Evolutionary conservation across 2,797 vertebrate species (phyloP), one percentile per base, ranked within the genome.

Genomic region (Helicolenus hilgendorfi): DNA sequence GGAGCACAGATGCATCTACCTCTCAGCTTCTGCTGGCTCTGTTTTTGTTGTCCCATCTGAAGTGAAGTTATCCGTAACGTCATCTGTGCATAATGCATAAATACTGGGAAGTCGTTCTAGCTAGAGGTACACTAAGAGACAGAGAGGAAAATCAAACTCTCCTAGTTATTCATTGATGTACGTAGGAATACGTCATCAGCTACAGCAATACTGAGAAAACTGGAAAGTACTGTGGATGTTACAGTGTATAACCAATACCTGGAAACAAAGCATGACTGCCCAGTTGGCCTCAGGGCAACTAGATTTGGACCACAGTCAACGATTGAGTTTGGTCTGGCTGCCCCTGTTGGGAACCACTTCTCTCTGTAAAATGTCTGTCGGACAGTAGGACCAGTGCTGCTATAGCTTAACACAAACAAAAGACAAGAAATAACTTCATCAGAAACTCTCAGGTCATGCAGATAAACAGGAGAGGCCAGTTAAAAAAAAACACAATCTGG

Each of bases 251-350:
- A 72, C 72, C 35, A 70, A 58, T 88, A 77, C 69, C 65, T 70
- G 77, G 81, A 75, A 80, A 76, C 15, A 87, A 77, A 31, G 2
- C 55, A 72, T 38, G 35, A 29, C 33, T 55, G 45, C 14, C 53
- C 56, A 65, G 15, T 31, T 58, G 64, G 64, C 79, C 79, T 65
- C 55, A 1, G 67, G 60, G 29, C 29, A 71, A 41, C 79, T 65
- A 29, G n/a, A 60, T 38, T 77, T 86, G 74, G 84, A 63, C 68
- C 38, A 33, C 67, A 74, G 56, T 82, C 74, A 79, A 41, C 18
- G 15, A 79, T 70, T 20, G 67, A 75, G 55, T 71, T 75, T 60
- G 13, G 22, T 38, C 33, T 36, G 27, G 35, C 53, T 76, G 36
- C 18, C 49, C 20, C 41, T 38, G 45, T 68, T 81, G 68, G 29